Evolutionary conservation across 2,888 invertebrate genomes (phyloP).

Genomic region (Andrena trimmerana): DNA sequence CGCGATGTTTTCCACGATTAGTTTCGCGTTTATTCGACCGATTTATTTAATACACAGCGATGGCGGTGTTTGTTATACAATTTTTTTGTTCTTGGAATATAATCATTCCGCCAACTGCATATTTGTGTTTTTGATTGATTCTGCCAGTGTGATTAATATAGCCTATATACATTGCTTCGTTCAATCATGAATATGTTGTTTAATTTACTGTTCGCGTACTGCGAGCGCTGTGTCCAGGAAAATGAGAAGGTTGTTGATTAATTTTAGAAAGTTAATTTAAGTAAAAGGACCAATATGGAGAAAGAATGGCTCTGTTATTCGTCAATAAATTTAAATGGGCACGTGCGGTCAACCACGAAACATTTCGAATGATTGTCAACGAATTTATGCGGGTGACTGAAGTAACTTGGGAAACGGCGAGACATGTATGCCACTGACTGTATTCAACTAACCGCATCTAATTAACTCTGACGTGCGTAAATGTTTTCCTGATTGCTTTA

Average conservation of each 20-base stretch:
- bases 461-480: constrained; percentile 9
- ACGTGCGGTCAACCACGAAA: no score
- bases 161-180: not conserved
- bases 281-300: no score
- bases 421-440: not conserved
- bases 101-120: not conserved
- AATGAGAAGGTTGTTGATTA: no score
- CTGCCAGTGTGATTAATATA: not conserved
- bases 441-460: not conserved
- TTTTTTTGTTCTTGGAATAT: not conserved
- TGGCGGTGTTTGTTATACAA: no score
- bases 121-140: not conserved
- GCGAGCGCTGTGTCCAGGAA: no score
- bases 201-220: no score
- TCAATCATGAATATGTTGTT: no score
- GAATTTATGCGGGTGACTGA: not conserved
- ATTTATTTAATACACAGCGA: not conserved
- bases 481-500: not conserved
- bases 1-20: constrained; percentile 9
- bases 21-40: not conserved
- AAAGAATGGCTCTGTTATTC: no score
- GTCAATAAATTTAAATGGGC: no score
- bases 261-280: no score
- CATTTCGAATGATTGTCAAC: not conserved
- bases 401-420: not conserved